A percentile compares a stretch with the other conserved stretches of the same genome.
These are phyloP conservation scores for Euleptes europaea DNA, from an alignment of 2,113 vertebrate genomes.

Conservation along the genomic window DNA sequence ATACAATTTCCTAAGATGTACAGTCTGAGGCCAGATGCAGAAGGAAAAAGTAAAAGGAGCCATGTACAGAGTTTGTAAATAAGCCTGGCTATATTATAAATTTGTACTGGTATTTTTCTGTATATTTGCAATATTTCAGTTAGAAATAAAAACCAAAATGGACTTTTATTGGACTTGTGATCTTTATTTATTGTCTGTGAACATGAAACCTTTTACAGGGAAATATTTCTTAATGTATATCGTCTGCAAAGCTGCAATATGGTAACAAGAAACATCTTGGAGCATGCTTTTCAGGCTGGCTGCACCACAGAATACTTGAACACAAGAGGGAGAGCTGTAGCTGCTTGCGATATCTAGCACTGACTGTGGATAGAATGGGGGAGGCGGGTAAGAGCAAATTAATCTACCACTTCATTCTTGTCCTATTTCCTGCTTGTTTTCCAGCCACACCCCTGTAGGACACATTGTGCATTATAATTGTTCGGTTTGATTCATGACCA, in stretches of 20 bases:
- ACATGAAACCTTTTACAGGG: neutral
- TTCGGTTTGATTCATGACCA: neutral
- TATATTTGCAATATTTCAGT: conserved; percentile 74
- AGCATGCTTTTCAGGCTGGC: neutral
- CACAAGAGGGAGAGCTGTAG: neutral
- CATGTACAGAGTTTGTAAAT: conserved; percentile 69
- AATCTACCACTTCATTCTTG: neutral
- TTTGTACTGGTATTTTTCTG: conserved; percentile 75
- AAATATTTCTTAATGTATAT: neutral
- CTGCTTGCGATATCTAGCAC: neutral
- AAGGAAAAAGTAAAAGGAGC: conserved; percentile 36
- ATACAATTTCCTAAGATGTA: neutral
- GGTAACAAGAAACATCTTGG: neutral
- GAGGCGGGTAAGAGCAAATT: neutral
- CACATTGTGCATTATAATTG: neutral
- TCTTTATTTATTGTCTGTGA: neutral
- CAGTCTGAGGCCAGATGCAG: neutral
- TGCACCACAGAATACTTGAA: neutral
- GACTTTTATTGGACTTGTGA: conserved; percentile 55
- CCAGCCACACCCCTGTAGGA: neutral
- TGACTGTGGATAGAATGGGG: neutral
- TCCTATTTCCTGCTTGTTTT: neutral
- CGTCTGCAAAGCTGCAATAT: neutral
- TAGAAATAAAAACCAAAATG: conserved; percentile 70
- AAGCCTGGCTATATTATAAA: conserved; percentile 69